Base-by-base conservation (phyloP, 2,888 invertebrate species). In the Andrena minutula region DNA sequence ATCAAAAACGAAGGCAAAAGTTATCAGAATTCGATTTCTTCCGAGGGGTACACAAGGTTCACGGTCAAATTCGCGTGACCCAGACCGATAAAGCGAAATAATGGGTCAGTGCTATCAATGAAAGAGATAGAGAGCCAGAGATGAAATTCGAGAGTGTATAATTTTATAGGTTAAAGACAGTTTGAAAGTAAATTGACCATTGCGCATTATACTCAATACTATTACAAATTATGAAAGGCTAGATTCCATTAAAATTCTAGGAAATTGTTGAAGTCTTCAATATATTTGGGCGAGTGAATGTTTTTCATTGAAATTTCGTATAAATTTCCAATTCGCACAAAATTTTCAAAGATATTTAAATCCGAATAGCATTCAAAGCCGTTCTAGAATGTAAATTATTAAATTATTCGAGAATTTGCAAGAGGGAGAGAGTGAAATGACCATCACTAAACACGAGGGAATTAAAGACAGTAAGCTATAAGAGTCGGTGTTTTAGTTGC, bases 41-140 rank as follows among this genome's bases (percentile, higher is more conserved):
- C 35, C 70, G 75, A 72, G 60, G 64, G 53, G 75, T 75, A 74
- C 80, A 82, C 71, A 71, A 72, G 70, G 26, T 79, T 68, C 68
- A 47, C 70, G 83, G 72, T 72, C 76, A 64, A 87, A 89, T 89
- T 89, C 68, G 87, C 86, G 86, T 86, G 84, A 85, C 78, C 81
- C 80, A 64, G 72, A 79, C 58, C 71, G 30, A 73, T 51, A 75
- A 73, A 32, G 56, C 26, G 51, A 65, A 63, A 77, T 23, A 70
- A 76, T 51, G 51, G 35, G 53, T 56, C 47, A 23, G 7, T 51
- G 20, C 53, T n/a, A 56, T 12, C 30, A 35, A 35, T 56, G 26
- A 30, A 51, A 53, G n/a, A 51, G 60, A 58, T 41, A 53, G 7
- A 23, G 16, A 23, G 16, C 32, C 20, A 16, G 47, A 47, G 30